These are phyloP conservation scores for Fundulus diaphanus DNA, from an alignment of 2,797 vertebrate species.

Conservation along the genomic window DNA sequence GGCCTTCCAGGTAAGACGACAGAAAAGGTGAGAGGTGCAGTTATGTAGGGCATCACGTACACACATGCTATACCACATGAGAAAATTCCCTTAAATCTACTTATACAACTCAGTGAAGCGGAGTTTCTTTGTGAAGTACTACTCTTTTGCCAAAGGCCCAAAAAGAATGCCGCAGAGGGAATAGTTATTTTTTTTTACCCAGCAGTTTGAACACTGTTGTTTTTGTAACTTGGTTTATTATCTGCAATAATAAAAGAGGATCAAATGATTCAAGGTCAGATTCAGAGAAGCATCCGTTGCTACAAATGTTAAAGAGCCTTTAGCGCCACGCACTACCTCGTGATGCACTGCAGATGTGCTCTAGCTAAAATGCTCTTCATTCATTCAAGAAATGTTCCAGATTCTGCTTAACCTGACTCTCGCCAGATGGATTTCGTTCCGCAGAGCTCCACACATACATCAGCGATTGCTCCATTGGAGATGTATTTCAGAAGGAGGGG, in stretches of 20 bases:
- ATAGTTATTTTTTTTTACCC: conserved; percentile 15
- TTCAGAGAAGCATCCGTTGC: conserved; percentile 42
- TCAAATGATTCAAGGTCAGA: conserved; percentile 58
- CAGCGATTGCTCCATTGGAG: too few relatives aligned
- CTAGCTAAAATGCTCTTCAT: background rate
- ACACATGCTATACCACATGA: conserved; percentile 38
- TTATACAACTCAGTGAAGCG: conserved; percentile 20
- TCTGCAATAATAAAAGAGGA: conserved; percentile 31
- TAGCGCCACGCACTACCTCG: conserved; percentile 17
- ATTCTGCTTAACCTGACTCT: too few relatives aligned
- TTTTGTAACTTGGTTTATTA: conserved; percentile 46
- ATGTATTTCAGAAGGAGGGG: too few relatives aligned
- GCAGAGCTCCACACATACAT: too few relatives aligned
- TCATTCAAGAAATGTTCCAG: background rate
- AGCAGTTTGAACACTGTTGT: conserved; percentile 28
- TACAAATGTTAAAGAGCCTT: conserved; percentile 43
- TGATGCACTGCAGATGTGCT: conserved; percentile 15
- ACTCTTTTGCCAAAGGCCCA: conserved; percentile 17
- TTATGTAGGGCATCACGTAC: conserved; percentile 74
- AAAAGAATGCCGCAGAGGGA: conserved; percentile 23
- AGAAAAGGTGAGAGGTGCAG: conserved; percentile 72
- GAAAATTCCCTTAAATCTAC: conserved; percentile 31
- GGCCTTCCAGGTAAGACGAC: conserved; percentile 76
- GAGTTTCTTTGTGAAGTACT: conserved; percentile 23
- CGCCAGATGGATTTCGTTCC: too few relatives aligned